Evolutionary conservation across 92 coral and sea anemone genomes (phyloP), one percentile per base, ranked within the genome.

Genomic region (Phymanthus crucifer): DNA sequence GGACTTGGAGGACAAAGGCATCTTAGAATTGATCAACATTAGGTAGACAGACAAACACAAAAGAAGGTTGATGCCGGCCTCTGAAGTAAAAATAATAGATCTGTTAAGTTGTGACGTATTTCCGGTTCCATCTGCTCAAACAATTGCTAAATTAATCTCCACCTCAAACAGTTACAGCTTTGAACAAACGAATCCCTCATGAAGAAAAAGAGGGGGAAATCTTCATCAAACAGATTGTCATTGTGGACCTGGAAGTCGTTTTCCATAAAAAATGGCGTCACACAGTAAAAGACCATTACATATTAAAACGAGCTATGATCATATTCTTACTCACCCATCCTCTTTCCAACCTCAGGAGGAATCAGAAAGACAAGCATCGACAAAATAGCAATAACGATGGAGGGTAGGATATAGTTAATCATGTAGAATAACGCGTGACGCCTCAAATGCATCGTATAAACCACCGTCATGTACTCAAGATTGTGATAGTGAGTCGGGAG

Each of bases 261-360:
- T 45, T 45, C 10, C 50, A 17, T 11, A 9, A 45, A 11, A 1
- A 17, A 1, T 17, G 13, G 50, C 50, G 50, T n/a, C 50, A 17
- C 50, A 9, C 50, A 17, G 50, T 45, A 9, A 45, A 45, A 9
- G 18, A 50, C 27, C 6, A 24, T 6, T 54, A 54, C n/a, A 24
- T 7, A 21, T 24, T n/a, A 21, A 24, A 54, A 14, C 21, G 50
- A 9, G 16, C 10, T 9, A 24, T 4, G 8, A 2, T 21, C 6
- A 21, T 21, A 21, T 18, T 8, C 19, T 34, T 47, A 78, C 97
- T 35, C 81, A 95, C 98, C 98, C 98, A 95, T 95, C 71, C 97
- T 90, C 79, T 95, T 95, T 40, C 98, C 98, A 17, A 95, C 98
- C 87, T 92, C 98, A 9, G 98, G 97, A 26, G 98, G 98, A 66